These are phyloP conservation scores for Oreochromis grahami DNA, from an alignment of 2,797 vertebrate species.

Conservation along the genomic window DNA sequence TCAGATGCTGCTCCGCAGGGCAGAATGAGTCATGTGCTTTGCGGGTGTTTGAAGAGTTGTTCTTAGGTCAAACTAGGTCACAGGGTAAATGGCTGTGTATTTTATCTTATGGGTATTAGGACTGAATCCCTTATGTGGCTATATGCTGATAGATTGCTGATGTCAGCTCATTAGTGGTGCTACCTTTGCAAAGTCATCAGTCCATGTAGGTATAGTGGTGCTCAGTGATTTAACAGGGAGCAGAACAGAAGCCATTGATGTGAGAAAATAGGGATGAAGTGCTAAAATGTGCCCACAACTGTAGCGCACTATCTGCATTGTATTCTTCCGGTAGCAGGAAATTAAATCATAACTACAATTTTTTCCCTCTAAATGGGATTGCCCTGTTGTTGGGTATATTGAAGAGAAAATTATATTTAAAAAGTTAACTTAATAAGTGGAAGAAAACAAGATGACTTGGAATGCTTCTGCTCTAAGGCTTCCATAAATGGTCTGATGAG, in stretches of 20 bases:
- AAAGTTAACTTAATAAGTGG: not conserved
- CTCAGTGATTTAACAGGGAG: not conserved
- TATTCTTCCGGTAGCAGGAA: not conserved
- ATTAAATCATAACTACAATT: not conserved
- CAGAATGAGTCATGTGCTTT: slow-evolving; percentile 32
- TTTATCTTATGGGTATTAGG: slow-evolving; percentile 49
- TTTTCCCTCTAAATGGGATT: not conserved
- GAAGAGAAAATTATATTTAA: not conserved
- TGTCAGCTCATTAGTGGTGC: slow-evolving; percentile 59
- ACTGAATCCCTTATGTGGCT: slow-evolving; percentile 35
- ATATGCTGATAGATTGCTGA: slow-evolving; percentile 54
- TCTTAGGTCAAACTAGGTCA: slow-evolving; percentile 47
- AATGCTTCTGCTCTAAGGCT: not conserved
- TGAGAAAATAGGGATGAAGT: not conserved
- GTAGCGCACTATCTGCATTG: not conserved
- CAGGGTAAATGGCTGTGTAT: slow-evolving; percentile 42
- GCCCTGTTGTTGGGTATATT: not conserved
- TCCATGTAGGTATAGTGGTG: slow-evolving; percentile 2
- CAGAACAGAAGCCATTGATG: not conserved
- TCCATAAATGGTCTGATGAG: not conserved
- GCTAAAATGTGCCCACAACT: not conserved
- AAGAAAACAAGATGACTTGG: not conserved
- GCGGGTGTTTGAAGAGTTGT: slow-evolving; percentile 47
- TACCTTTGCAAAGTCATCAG: slow-evolving; percentile 52
- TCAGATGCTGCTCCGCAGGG: slow-evolving; percentile 36